phyloP scores from a whole-genome alignment of 2,797 vertebrate genomes.

The Acrocephalus scirpaceus region DNA sequence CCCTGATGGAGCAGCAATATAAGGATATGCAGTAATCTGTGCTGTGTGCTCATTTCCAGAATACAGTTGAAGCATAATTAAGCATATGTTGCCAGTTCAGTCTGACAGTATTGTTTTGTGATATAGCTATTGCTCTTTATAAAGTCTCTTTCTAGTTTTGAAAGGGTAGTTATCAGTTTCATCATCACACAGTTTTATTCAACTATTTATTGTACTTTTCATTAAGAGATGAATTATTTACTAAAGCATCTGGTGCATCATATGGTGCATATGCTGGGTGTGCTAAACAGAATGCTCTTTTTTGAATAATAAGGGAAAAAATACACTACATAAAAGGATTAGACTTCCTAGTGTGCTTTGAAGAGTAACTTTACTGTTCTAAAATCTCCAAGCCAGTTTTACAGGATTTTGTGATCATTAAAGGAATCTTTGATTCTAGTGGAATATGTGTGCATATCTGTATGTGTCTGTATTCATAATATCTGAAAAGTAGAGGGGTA shows the following conservation, averaged over 20 bases:
- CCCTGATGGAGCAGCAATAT: background rate
- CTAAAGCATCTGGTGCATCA: slow-evolving; percentile 46
- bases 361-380: background rate
- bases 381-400: background rate
- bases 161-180: background rate
- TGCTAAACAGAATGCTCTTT: slow-evolving; percentile 32
- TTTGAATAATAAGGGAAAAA: slow-evolving; percentile 29
- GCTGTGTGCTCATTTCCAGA: background rate
- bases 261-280: slow-evolving; percentile 29
- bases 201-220: slow-evolving; percentile 40
- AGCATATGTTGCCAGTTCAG: background rate
- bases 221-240: slow-evolving; percentile 62
- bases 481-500: background rate
- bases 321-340: slow-evolving; percentile 5
- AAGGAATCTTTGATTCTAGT: background rate
- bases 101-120: slow-evolving; percentile 21
- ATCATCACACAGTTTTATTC: slow-evolving; percentile 24
- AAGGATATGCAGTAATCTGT: background rate
- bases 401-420: slow-evolving; percentile 20
- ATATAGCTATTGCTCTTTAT: background rate
- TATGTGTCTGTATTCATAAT: background rate
- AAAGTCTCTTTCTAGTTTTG: background rate
- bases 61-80: background rate
- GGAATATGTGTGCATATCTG: background rate
- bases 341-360: slow-evolving; percentile 13